Evolutionary conservation across 2,888 invertebrate genomes (phyloP).

Genomic region (Baronia brevicornis): DNA sequence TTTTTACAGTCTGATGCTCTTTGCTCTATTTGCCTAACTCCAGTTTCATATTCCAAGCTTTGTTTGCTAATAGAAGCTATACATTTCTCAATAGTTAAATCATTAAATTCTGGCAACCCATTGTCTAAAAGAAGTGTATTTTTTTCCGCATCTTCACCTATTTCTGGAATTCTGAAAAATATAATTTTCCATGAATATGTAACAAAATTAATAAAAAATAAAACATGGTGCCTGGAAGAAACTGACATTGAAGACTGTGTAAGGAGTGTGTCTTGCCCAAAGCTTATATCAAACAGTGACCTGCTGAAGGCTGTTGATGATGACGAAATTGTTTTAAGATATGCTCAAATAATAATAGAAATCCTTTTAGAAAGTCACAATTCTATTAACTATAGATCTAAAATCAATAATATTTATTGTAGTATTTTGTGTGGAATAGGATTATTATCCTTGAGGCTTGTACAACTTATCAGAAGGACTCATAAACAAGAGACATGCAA

Average conservation of each 20-base stretch:
- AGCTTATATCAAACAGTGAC: too few species aligned
- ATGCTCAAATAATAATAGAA: too few species aligned
- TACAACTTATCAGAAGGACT: too few species aligned
- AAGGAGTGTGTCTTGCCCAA: neutral
- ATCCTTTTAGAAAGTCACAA: too few species aligned
- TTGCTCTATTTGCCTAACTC: constrained; percentile 81
- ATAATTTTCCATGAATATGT: constrained; percentile 14
- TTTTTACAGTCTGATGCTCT: constrained; percentile 61
- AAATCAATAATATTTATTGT: too few species aligned
- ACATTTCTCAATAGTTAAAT: constrained; percentile 88
- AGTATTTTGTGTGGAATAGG: too few species aligned
- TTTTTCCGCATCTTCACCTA: constrained; percentile 87
- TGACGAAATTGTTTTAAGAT: too few species aligned
- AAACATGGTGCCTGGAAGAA: constrained; percentile 1
- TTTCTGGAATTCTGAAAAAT: constrained; percentile 83
- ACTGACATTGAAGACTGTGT: neutral
- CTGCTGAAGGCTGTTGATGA: neutral
- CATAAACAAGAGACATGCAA: too few species aligned
- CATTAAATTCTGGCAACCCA: constrained; percentile 87
- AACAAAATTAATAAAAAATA: constrained; percentile 14
- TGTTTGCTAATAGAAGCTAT: constrained; percentile 89
- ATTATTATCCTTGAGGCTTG: too few species aligned
- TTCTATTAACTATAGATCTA: too few species aligned
- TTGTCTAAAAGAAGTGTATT: constrained; percentile 83
- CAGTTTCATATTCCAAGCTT: constrained; percentile 86